Evolutionary conservation across 2,888 invertebrate genomes (phyloP), one percentile per base, ranked within the genome.

Genomic region (Auanema sp.): DNA sequence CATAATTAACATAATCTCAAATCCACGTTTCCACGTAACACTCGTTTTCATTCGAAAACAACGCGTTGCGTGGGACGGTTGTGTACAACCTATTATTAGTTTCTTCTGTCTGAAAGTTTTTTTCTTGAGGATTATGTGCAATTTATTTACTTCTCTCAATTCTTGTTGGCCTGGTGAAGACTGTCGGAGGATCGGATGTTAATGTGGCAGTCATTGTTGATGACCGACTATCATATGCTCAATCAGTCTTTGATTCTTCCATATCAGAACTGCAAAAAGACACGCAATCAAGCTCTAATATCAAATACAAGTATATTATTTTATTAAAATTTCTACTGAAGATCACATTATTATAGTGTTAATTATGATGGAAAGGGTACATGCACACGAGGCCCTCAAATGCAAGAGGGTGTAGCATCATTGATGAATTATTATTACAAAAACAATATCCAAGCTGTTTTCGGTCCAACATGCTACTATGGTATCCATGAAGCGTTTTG

Each of bases 401-500:
- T 25, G 44, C 44, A 60, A 24, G 47, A 18, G 24, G 25, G 53
- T 1, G 60, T 54, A 47, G 40, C 21, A 21, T n/a, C 47, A 8
- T 16, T 60, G 16, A 47, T 47, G 47, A 57, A 66, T 8, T 53
- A 50, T 42, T 63, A 58, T 53, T 21, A 16, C 16, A 50, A 43
- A 16, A 51, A 59, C 2, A 59, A 59, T 5, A 63, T 66, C 25
- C 18, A 40, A 4, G 59, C 63, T 2, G 66, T 66, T 10, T 66
- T 66, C 44, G 66, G 66, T 10, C 66, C 66, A 3, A 66, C 63
- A 16, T 66, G 66, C 51, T 60, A 53, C 56, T 56, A 42, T 23
- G 66, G 66, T 66, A 3, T 47, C 11, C 4, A 10, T 4, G 6
- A 6, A 18, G 18, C 4, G 3, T 24, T 24, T 4, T 4, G 16